Conservation (phyloP, 1,140 invertebrate genomes). For the Batillaria attramentaria region DNA sequence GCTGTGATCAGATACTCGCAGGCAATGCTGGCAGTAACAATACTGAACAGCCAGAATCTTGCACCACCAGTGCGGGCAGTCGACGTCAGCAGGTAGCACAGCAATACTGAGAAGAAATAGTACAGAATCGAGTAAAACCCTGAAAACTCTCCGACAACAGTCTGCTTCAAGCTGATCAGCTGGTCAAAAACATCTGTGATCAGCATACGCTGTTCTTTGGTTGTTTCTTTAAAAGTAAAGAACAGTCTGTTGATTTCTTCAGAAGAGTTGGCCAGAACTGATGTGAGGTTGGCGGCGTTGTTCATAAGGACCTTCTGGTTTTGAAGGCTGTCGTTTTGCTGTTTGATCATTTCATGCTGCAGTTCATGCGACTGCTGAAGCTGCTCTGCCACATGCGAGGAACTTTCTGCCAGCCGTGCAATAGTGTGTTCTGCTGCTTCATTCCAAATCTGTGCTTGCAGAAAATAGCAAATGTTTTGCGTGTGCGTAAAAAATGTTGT, state of each 20-base stretch:
- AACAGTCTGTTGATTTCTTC: slow-evolving; percentile 73
- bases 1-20: slow-evolving; percentile 13
- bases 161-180: slow-evolving; percentile 73
- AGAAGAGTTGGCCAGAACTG: slow-evolving; percentile 69
- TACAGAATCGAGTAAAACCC: slow-evolving; percentile 77
- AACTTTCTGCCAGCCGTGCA: slow-evolving; percentile 70
- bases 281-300: slow-evolving; percentile 71
- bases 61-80: slow-evolving; percentile 72
- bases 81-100: slow-evolving; percentile 75
- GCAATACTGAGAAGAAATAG: slow-evolving; percentile 73
- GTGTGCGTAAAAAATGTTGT: slow-evolving; percentile 81
- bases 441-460: slow-evolving; percentile 80
- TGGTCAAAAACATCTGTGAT: slow-evolving; percentile 77
- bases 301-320: slow-evolving; percentile 76
- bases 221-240: slow-evolving; percentile 71
- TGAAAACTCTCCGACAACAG: slow-evolving; percentile 76
- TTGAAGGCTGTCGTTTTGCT: slow-evolving; percentile 75
- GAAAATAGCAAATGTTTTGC: slow-evolving; percentile 80
- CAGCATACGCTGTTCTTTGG: slow-evolving; percentile 74
- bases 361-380: slow-evolving; percentile 72
- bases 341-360: slow-evolving; percentile 71
- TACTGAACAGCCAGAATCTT: slow-evolving; percentile 74
- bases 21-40: slow-evolving; percentile 71
- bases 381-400: slow-evolving; percentile 71
- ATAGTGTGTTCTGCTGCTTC: slow-evolving; percentile 77